phyloP scores from a whole-genome alignment of 1,140 invertebrate species.

The Drosophila lacteicornis region DNA sequence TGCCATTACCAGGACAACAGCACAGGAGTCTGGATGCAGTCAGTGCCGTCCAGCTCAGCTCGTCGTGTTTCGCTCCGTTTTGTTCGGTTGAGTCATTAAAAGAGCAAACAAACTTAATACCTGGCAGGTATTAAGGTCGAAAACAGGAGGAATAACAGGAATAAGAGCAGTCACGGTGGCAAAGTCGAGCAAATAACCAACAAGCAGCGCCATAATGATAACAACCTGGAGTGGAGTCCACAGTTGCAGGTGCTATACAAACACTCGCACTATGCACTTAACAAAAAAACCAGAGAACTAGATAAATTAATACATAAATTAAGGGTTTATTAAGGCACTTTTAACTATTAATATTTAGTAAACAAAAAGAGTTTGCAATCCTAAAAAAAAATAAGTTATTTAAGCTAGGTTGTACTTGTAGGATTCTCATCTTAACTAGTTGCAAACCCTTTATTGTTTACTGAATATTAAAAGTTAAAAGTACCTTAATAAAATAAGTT shows the following conservation, averaged over 20 bases:
- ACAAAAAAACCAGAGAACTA: background rate
- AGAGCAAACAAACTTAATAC: conserved; percentile 70
- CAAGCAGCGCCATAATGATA: conserved; percentile 47
- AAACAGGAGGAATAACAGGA: conserved; percentile 16
- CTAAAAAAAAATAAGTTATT: too few species aligned
- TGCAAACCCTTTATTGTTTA: too few species aligned
- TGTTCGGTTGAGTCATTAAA: conserved; percentile 56
- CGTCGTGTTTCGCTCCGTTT: background rate
- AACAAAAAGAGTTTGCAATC: too few species aligned
- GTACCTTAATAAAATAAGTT: too few species aligned
- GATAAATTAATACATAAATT: too few species aligned
- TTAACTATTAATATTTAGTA: too few species aligned
- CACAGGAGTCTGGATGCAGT: conserved; percentile 5
- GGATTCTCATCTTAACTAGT: too few species aligned
- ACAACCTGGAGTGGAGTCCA: conserved; percentile 27
- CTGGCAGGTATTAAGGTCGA: conserved; percentile 37
- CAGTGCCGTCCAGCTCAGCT: conserved; percentile 1
- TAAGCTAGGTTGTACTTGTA: too few species aligned
- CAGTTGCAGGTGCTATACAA: conserved; percentile 26
- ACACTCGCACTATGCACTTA: background rate
- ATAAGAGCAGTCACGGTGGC: conserved; percentile 49
- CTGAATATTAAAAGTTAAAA: too few species aligned
- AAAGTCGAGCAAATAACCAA: conserved; percentile 42
- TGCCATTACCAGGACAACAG: conserved; percentile 40
- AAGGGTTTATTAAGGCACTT: too few species aligned